Base-by-base conservation (phyloP, 2,888 invertebrate species). In the Napeogenes sylphis region DNA sequence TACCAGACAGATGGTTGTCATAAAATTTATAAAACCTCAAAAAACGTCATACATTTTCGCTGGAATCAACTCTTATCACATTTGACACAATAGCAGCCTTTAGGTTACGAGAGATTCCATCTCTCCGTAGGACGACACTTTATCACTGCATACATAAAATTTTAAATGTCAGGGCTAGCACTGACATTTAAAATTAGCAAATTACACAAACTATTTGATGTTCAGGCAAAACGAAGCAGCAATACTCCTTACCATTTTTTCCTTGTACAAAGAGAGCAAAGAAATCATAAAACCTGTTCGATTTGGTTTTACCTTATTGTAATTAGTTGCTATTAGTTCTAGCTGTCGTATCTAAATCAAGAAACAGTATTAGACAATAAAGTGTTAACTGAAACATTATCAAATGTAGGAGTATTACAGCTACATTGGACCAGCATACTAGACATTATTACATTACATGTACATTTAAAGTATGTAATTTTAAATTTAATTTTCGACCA, bases 161-260 rank as follows among this genome's bases (percentile, higher is more conserved):
- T 10, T 42, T 42, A 42, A 42, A 42, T 8, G 42, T 65, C 68
- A 67, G 56, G 56, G 62, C 58, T 63, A 68, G 63, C 64, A 67
- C 70, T 72, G 76, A 72, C 75, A 73, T 76, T 75, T 68, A 72
- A 69, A 70, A 82, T 81, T 82, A 83, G 80, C 82, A 82, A 81
- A 82, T 79, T 70, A 45, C 54, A 68, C 63, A 56, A 66, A 62
- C 55, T 21, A 47, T 54, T 59, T 35, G 46, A 47, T 8, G 38
- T 32, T 4, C 12, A 46, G 32, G n/a, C 10, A 56, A 33, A 59
- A 47, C 21, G 30, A 38, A 59, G 45, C 38, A 14, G 56, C 45
- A 58, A 61, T 58, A 61, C 55, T 55, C 45, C 55, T 35, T 55
- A 54, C 45, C 8, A 30, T 51, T 8, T 12, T 35, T 35, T 35